Base-by-base conservation (phyloP, 2,888 invertebrate species). In the Oscheius sp. region DNA sequence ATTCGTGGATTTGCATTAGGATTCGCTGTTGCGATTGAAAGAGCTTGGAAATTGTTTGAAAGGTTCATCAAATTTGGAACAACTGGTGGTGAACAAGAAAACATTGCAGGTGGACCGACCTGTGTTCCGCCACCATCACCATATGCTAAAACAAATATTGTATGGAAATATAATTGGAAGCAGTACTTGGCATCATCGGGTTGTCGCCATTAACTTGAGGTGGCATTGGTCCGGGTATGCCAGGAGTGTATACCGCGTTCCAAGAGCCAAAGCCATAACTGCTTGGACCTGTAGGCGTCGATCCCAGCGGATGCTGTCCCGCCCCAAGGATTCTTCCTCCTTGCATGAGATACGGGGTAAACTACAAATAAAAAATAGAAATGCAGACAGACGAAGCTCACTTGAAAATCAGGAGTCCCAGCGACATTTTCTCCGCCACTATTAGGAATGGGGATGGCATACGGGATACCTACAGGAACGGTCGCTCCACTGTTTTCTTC, bases 181-280 rank as follows among this genome's bases (percentile, higher is more conserved):
- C 2, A 6, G 23, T 35, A 41, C 61, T 43, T 27, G 12, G 66
- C 49, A 64, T 49, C 25, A 64, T 64, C 12, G 9, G 27, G 43
- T n/a, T 43, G 23, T 61, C 41, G 29, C 45, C 49, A 52, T 46
- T 63, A 5, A 63, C 16, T 9, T 35, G 35, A 16, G 18, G 53
- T 25, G 18, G 35, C 53, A 61, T 61, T 9, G 52, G 52, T 18
- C 58, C 58, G 0, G 59, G 66, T 27, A 61, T 27, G 3, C 58
- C 69, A 18, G 27, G 27, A 21, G 49, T 59, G 25, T 59, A 66
- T 13, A 56, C 64, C 2, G 72, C 58, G 21, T 53, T 64, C 66
- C 72, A 72, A 7, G 56, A 66, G 25, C 81, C 79, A 66, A 75
- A 84, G n/a, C 80, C 79, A 64, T 80, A 85, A 46, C 75, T 73